Conservation (phyloP, 2,113 vertebrate genomes). For the Chaetops frenatus region DNA sequence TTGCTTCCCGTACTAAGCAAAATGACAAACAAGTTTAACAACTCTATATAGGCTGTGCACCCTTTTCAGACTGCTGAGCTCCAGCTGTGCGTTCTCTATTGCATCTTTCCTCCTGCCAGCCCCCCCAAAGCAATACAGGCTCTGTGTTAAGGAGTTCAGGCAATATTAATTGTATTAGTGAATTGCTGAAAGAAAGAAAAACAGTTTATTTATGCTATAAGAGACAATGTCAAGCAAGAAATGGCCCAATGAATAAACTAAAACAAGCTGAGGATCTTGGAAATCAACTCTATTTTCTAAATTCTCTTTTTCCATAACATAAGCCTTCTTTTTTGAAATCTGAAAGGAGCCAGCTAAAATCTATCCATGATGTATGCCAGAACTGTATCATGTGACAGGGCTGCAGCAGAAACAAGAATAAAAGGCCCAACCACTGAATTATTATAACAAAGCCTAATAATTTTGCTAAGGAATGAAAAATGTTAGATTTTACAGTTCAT, state of each 20-base stretch:
- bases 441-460: background rate
- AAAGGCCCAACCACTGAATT: background rate
- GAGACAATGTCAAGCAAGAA: background rate
- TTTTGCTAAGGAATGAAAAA: background rate
- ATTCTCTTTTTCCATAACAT: background rate
- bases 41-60: background rate
- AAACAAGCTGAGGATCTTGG: background rate
- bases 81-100: background rate
- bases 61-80: background rate
- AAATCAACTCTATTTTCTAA: background rate
- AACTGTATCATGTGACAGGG: background rate
- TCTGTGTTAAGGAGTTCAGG: background rate
- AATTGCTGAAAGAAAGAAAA: background rate
- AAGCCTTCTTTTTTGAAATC: background rate
- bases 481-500: background rate
- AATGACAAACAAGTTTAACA: slow-evolving; percentile 18
- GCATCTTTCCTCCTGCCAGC: background rate
- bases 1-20: slow-evolving; percentile 88
- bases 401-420: background rate
- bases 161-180: background rate
- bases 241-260: background rate
- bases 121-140: background rate
- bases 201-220: background rate
- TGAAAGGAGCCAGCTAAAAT: background rate
- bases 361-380: background rate